These are phyloP conservation scores for Urophycis tenuis DNA, from an alignment of 2,797 vertebrate genomes.

Conservation along the genomic window DNA sequence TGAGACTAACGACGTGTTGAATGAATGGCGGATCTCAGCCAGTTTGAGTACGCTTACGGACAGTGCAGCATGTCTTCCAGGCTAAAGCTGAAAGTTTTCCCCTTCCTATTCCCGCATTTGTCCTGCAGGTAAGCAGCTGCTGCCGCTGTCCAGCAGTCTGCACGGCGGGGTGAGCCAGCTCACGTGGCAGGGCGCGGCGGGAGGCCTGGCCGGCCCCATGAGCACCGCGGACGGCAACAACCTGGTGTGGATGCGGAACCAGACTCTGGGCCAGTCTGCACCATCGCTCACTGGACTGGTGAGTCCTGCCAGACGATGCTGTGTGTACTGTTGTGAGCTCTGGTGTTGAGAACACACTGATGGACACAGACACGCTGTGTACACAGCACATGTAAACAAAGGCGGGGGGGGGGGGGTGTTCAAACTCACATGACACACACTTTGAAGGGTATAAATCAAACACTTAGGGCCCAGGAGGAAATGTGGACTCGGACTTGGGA, in stretches of 20 bases:
- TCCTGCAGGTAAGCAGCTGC: slow-evolving; percentile 85
- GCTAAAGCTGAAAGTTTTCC: neutral
- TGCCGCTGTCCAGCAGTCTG: slow-evolving; percentile 86
- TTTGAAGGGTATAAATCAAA: neutral
- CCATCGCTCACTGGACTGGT: slow-evolving; percentile 95
- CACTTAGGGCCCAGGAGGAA: neutral
- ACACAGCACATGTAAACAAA: slow-evolving; percentile 1
- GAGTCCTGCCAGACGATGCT: slow-evolving; percentile 39
- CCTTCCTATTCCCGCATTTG: slow-evolving; percentile 8
- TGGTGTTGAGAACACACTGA: neutral
- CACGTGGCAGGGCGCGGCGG: slow-evolving; percentile 65
- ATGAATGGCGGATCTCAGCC: neutral
- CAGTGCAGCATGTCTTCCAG: neutral
- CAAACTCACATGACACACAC: neutral
- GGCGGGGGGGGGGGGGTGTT: too few species aligned
- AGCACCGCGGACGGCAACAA: slow-evolving; percentile 71
- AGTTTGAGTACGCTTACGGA: neutral
- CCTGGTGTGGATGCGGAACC: slow-evolving; percentile 92
- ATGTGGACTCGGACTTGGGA: neutral
- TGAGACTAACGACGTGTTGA: neutral
- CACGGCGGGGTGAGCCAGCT: slow-evolving; percentile 83
- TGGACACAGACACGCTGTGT: neutral
- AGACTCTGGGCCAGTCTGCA: slow-evolving; percentile 88
- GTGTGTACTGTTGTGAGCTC: neutral
- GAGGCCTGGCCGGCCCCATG: slow-evolving; percentile 9